Conservation (phyloP, 1,140 invertebrate species). For the Drosophila malerkotliana region DNA sequence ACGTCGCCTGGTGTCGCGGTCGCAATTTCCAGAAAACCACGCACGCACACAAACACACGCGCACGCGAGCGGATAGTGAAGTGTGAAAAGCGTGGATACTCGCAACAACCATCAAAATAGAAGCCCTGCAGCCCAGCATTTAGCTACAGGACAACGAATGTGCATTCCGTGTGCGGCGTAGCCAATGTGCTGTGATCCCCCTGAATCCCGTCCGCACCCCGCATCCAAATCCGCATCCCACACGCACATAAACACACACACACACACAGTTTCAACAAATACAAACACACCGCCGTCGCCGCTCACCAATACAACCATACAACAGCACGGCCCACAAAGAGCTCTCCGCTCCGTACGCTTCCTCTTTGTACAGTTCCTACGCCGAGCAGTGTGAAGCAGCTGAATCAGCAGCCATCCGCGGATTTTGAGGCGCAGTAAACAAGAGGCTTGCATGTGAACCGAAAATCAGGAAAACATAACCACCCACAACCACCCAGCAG, state of each 20-base stretch:
- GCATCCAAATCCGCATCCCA: constrained; percentile 27
- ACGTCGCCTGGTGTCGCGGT: constrained; percentile 52
- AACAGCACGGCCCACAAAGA: constrained; percentile 71
- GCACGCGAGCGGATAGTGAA: constrained; percentile 50
- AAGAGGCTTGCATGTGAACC: constrained; percentile 64
- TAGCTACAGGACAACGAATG: constrained; percentile 41
- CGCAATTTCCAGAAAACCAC: constrained; percentile 75
- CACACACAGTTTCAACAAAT: not conserved
- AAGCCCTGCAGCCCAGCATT: constrained; percentile 7
- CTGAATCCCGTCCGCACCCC: constrained; percentile 25
- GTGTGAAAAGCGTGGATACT: constrained; percentile 58
- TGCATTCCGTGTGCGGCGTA: constrained; percentile 51
- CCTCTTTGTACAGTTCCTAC: constrained; percentile 79
- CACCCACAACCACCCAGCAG: not conserved
- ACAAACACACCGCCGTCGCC: constrained; percentile 30
- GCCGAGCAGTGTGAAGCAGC: constrained; percentile 18
- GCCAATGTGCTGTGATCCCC: constrained; percentile 59
- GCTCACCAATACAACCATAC: constrained; percentile 43
- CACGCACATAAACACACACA: constrained; percentile 4
- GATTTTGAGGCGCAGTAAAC: constrained; percentile 38
- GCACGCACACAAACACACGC: constrained; percentile 31
- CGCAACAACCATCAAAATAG: not conserved
- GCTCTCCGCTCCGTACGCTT: constrained; percentile 37
- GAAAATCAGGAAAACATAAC: constrained; percentile 12
- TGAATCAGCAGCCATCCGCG: constrained; percentile 15